phyloP scores from a whole-genome alignment of 1,140 invertebrate genomes.

The Lepidurus arcticus region DNA sequence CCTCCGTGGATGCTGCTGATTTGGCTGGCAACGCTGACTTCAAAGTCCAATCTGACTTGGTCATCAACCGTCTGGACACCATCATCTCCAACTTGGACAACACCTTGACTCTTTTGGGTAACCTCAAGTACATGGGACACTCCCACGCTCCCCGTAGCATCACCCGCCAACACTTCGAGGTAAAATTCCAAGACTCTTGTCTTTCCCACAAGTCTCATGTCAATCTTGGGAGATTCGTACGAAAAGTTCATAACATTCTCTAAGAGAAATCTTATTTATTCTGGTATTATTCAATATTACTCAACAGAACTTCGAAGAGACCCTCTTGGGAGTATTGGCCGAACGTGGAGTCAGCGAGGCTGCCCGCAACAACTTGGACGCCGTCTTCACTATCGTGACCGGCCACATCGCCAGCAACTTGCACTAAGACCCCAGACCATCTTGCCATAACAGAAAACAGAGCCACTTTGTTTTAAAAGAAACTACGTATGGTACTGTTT shows the following conservation, averaged over 20 bases:
- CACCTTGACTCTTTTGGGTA: slow-evolving; percentile 55
- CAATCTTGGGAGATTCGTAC: too few relatives aligned
- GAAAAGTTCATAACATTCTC: too few relatives aligned
- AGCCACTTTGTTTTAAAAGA: not conserved
- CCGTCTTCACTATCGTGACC: not conserved
- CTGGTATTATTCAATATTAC: not conserved
- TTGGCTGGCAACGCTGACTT: slow-evolving; percentile 25
- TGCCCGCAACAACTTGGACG: not conserved
- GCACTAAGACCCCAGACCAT: not conserved
- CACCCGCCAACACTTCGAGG: slow-evolving; percentile 39
- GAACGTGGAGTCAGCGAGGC: not conserved
- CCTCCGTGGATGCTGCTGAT: not conserved
- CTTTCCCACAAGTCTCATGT: too few relatives aligned
- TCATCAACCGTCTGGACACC: slow-evolving; percentile 43
- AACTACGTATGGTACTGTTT: not conserved
- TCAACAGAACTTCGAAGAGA: not conserved
- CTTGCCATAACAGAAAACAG: not conserved
- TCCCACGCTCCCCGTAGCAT: slow-evolving; percentile 56
- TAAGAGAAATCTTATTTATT: too few relatives aligned
- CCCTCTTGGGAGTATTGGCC: not conserved
- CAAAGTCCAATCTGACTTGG: slow-evolving; percentile 24
- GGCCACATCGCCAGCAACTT: not conserved
- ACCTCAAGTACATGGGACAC: slow-evolving; percentile 56
- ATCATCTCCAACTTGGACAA: slow-evolving; percentile 58
- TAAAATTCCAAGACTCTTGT: not conserved